Base-by-base conservation (phyloP, 2,888 invertebrate genomes). In the Chrysomela aeneicollis region DNA sequence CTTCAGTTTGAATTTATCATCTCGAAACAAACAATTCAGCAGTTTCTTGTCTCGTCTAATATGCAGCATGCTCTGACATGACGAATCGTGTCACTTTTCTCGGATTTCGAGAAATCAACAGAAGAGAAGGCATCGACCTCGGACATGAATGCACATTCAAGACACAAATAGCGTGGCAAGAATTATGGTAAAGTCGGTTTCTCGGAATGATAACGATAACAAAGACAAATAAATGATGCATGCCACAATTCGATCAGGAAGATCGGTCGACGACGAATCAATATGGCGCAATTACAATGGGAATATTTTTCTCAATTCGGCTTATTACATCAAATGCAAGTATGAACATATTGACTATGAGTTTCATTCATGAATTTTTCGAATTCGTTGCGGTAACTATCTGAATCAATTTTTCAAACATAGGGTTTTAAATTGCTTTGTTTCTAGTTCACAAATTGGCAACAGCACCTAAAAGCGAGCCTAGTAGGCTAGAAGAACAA, bases 171-270 rank as follows among this genome's bases (percentile, higher is more conserved):
- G 19, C 10, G 15, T 19, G 10, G 49, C 21, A 1, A 19, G 49
- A 49, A 49, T 22, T 19, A 49, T 21, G 21, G 2, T 19, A 22
- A 49, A 49, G 47, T 49, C 21, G 21, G n/a, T 49, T 49, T 21
- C 19, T 49, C 22, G 21, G 49, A 49, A 49, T 22, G 49, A 49
- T 49, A 49, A 49, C 49, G 49, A 49, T 49, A 49, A 49, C 21
- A 21, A 49, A 49, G 22, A 12, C 22, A 49, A 49, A 49, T 49
- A 22, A 19, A 49, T 12, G 49, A 49, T 21, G 12, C 2, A 19
- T 3, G 49, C 22, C 18, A 12, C 19, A 19, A 19, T 49, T 49
- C 1, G 49, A 49, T 10, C 15, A 42, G n/a, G n/a, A 42, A 10
- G 42, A 42, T 42, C 42, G 12, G 42, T 42, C 49, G 49, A 12